Percentiles rank a stretch among this genome's conserved stretches.
Evolutionary conservation across 2,113 vertebrate genomes (phyloP).

Genomic region (Heterotilapia buettikoferi): DNA sequence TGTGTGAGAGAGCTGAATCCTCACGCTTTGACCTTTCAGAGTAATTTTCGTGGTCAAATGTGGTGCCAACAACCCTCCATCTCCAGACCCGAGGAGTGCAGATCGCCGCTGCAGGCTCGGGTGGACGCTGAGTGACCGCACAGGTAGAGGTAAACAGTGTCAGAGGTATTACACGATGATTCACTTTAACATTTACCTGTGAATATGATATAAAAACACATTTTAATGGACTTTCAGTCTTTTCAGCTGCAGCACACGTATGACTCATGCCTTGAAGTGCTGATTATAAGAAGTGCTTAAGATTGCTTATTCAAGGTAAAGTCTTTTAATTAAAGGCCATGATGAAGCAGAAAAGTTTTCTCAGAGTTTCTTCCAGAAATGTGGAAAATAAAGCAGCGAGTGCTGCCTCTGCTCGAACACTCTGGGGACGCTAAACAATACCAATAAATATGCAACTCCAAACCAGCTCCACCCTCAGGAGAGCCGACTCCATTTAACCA

Average conservation of each 20-base stretch:
- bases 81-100: background rate
- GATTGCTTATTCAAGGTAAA: background rate
- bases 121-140: background rate
- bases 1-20: background rate
- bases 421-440: background rate
- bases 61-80: background rate
- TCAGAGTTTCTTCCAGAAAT: background rate
- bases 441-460: background rate
- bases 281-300: background rate
- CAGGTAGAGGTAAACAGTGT: background rate
- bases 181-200: background rate
- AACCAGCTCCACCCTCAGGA: background rate
- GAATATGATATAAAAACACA: background rate
- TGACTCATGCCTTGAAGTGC: background rate
- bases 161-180: background rate
- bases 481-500: background rate
- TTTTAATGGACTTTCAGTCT: background rate
- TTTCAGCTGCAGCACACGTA: background rate
- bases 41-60: background rate
- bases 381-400: background rate
- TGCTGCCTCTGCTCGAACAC: background rate
- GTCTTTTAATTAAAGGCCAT: rapidly evolving
- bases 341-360: background rate
- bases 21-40: background rate
- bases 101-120: background rate